A percentile compares a stretch with the other conserved stretches of the same genome.
These are phyloP conservation scores for Meda fulgida DNA, from an alignment of 2,797 vertebrate species.

Conservation along the genomic window DNA sequence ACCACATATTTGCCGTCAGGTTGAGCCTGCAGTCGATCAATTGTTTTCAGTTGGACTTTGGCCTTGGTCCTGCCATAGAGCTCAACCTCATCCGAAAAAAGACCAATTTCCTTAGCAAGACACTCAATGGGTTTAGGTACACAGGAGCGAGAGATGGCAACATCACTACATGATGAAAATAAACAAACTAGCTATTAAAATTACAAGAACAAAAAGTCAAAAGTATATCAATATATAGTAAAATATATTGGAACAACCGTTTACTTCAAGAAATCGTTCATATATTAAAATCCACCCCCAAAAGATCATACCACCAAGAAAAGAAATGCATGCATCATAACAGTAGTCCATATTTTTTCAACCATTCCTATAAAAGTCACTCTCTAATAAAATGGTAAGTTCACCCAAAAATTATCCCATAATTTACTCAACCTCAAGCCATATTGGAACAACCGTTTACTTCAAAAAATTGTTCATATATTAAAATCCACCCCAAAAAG, in stretches of 20 bases:
- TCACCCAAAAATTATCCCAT: too few relatives aligned
- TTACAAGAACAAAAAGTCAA: neutral
- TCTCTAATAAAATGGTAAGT: too few relatives aligned
- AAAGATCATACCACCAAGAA: neutral
- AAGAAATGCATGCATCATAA: neutral
- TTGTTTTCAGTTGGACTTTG: slow-evolving; percentile 86
- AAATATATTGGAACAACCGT: neutral
- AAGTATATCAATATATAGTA: too few relatives aligned
- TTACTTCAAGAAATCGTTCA: neutral
- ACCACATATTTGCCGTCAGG: slow-evolving; percentile 95
- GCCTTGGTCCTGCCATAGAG: slow-evolving; percentile 93
- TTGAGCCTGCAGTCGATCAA: slow-evolving; percentile 85
- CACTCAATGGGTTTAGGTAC: slow-evolving; percentile 84
- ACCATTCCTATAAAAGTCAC: too few relatives aligned
- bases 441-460: slow-evolving; percentile 9
- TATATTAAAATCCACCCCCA: neutral
- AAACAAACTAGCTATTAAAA: neutral
- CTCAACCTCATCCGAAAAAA: slow-evolving; percentile 90
- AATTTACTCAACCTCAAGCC: too few relatives aligned
- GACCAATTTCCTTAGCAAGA: slow-evolving; percentile 87
- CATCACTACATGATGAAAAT: slow-evolving; percentile 81
- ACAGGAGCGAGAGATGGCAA: slow-evolving; percentile 90
- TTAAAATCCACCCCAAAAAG: neutral
- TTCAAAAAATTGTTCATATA: neutral
- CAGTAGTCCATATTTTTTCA: neutral